Conservation (phyloP, 2,797 vertebrate genomes). For the Eulemur mongoz region DNA sequence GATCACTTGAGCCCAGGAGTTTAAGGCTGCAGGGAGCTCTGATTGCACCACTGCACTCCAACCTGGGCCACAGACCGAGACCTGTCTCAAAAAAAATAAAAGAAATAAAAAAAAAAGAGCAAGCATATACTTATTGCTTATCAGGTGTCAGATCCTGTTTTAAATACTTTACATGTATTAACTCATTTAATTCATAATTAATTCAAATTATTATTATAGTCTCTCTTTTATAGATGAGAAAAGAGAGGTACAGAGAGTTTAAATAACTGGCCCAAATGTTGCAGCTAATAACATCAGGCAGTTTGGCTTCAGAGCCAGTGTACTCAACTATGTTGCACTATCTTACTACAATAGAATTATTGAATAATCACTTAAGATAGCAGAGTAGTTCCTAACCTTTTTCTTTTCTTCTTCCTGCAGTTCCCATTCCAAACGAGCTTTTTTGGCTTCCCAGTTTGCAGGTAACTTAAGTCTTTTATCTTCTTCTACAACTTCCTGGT, state of each 20-base stretch:
- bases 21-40: too few relatives aligned
- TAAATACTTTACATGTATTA: neutral
- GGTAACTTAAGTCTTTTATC: slow-evolving; percentile 96
- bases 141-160: neutral
- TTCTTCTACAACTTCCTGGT: slow-evolving; percentile 96
- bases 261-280: neutral
- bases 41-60: too few relatives aligned
- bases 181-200: slow-evolving; percentile 8
- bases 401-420: slow-evolving; percentile 92
- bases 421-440: slow-evolving; percentile 95
- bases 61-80: neutral
- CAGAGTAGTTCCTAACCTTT: slow-evolving; percentile 84
- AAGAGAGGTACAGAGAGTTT: neutral
- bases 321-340: neutral
- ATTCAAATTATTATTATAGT: neutral
- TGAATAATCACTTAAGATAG: neutral
- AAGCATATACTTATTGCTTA: neutral
- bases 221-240: neutral
- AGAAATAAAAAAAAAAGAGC: too few relatives aligned
- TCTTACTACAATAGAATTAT: neutral
- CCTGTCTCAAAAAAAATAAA: too few relatives aligned
- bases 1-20: too few relatives aligned
- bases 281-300: neutral
- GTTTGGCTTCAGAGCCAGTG: neutral
- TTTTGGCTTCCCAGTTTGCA: slow-evolving; percentile 96